These are phyloP conservation scores for Mesocentrotus franciscanus DNA, from an alignment of 53 echinoderm and acorn worm genomes.

Conservation along the genomic window DNA sequence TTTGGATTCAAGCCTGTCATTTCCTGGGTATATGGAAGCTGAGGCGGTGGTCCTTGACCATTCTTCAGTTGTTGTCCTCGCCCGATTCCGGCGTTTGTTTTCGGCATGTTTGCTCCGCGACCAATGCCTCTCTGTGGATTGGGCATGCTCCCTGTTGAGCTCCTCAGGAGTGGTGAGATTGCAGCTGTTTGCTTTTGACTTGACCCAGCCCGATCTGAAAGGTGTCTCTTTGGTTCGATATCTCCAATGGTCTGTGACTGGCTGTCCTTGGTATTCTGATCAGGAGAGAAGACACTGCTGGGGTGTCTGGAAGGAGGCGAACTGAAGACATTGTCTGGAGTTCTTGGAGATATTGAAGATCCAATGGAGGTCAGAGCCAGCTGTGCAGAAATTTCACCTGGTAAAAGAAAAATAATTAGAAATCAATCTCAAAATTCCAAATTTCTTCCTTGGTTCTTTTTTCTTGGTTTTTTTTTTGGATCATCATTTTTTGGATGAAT, in stretches of 20 bases:
- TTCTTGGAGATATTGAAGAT: conserved; percentile 42
- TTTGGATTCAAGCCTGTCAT: conserved; percentile 40
- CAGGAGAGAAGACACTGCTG: background rate
- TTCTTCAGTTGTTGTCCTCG: conserved; percentile 28
- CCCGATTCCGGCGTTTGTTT: conserved; percentile 8
- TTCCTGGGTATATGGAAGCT: background rate
- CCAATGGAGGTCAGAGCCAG: conserved; percentile 40
- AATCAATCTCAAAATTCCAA: background rate
- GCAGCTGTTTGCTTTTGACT: conserved; percentile 57
- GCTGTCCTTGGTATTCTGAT: conserved; percentile 10
- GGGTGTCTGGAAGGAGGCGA: background rate
- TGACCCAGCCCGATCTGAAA: background rate
- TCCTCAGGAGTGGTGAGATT: conserved; percentile 50
- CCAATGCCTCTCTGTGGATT: conserved; percentile 39
- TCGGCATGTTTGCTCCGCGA: background rate
- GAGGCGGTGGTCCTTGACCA: background rate
- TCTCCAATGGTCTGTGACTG: conserved; percentile 26
- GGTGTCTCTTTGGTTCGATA: background rate
- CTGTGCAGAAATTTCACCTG: conserved; percentile 53
- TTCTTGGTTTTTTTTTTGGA: too few species aligned
- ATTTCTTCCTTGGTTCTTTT: background rate
- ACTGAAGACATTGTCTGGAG: conserved; percentile 60
- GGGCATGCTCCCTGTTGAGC: conserved; percentile 28
- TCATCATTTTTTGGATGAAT: too few species aligned
- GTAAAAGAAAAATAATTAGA: background rate